Evolutionary conservation across 2,113 vertebrate genomes (phyloP).

Genomic region (Pseudonaja textilis): DNA sequence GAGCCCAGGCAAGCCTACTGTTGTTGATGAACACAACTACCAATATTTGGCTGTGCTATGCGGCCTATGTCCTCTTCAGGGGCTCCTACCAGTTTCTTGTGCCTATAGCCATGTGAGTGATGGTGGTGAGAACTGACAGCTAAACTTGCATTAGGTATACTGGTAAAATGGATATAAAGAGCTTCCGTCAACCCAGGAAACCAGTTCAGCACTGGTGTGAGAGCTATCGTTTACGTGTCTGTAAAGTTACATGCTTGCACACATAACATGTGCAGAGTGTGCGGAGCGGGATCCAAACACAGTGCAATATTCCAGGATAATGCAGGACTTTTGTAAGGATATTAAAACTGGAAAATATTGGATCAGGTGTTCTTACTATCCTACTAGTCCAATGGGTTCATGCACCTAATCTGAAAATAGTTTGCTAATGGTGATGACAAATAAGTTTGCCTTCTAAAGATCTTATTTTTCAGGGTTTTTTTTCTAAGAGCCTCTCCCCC

Average conservation of each 20-base stretch:
- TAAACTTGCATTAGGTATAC: too few species aligned
- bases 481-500: neutral
- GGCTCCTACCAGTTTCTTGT: slow-evolving; percentile 91
- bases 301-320: neutral
- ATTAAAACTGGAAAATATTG: neutral
- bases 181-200: neutral
- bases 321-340: neutral
- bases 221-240: neutral
- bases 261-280: neutral
- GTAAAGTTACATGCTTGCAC: neutral
- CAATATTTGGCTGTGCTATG: slow-evolving; percentile 88
- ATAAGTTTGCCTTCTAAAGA: neutral
- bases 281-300: neutral
- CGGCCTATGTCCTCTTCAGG: slow-evolving; percentile 82
- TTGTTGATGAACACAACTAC: slow-evolving; percentile 78
- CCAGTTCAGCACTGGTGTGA: neutral
- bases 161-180: neutral
- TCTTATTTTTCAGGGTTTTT: neutral
- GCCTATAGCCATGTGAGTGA: slow-evolving; percentile 90
- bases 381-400: neutral
- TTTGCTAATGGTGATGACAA: neutral
- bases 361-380: too few species aligned
- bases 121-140: neutral
- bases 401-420: neutral
- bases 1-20: slow-evolving; percentile 81